Percentiles rank a stretch among this genome's conserved stretches.
These are phyloP conservation scores for Luehdorfia chinensis DNA, from an alignment of 1,140 invertebrate species.

Conservation along the genomic window DNA sequence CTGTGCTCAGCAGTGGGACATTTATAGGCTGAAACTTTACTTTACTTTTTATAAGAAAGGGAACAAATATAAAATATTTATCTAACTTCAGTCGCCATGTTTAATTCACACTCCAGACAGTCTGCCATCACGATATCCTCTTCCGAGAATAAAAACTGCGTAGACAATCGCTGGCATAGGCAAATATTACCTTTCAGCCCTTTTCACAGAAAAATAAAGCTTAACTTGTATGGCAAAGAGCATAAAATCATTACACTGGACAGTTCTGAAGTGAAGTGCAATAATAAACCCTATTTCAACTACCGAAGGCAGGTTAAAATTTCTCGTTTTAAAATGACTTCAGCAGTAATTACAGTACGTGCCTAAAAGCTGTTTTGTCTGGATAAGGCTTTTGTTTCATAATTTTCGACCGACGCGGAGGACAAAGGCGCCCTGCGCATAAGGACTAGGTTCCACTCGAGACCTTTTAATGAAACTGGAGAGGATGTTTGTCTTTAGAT, in stretches of 20 bases:
- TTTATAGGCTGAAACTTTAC: no score
- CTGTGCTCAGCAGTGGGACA: no score
- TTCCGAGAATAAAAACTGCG: conserved; percentile 35
- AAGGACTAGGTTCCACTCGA: conserved; percentile 13
- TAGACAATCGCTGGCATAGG: conserved; percentile 31
- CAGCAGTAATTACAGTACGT: conserved; percentile 27
- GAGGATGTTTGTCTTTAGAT: conserved; percentile 2
- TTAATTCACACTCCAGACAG: conserved; percentile 37
- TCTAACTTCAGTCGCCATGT: no score
- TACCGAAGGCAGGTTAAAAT: background rate
- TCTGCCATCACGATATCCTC: conserved; percentile 29
- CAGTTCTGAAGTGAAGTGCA: conserved; percentile 5
- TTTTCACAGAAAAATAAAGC: conserved; percentile 20
- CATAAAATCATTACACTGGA: conserved; percentile 17
- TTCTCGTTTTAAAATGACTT: conserved; percentile 8
- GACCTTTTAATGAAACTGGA: conserved; percentile 3
- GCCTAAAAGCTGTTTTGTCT: conserved; percentile 56
- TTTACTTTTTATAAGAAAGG: no score
- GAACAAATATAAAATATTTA: no score
- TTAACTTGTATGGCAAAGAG: conserved; percentile 13
- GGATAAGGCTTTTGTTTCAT: conserved; percentile 38
- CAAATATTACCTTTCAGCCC: conserved; percentile 22
- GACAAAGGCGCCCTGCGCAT: conserved; percentile 21
- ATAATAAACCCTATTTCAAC: conserved; percentile 11
- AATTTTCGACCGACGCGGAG: conserved; percentile 43